These are phyloP conservation scores for Perodicticus potto DNA, from an alignment of 2,797 vertebrate genomes.

Conservation along the genomic window DNA sequence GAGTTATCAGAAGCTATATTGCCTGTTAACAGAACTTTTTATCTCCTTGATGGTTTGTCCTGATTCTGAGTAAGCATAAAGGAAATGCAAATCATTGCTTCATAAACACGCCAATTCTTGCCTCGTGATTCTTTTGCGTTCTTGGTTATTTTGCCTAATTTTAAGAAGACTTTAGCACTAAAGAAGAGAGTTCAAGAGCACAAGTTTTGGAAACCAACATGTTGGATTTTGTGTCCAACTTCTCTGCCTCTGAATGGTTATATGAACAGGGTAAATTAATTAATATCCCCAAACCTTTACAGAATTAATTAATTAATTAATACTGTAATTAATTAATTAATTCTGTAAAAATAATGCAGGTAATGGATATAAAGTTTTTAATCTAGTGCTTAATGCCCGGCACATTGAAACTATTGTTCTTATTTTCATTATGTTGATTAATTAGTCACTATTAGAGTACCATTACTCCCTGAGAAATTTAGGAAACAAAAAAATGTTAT, in stretches of 20 bases:
- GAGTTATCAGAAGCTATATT: not conserved
- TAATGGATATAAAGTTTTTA: not conserved
- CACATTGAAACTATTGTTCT: not conserved
- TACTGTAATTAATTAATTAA: not conserved
- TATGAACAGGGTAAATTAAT: not conserved
- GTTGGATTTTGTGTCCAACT: not conserved
- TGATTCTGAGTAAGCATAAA: not conserved
- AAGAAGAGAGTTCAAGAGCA: not conserved
- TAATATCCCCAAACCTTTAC: not conserved
- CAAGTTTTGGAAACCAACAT: conserved; percentile 12
- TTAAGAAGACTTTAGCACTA: not conserved
- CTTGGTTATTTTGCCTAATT: conserved; percentile 19
- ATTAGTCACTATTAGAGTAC: not conserved
- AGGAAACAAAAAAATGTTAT: not conserved
- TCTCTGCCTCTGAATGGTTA: conserved; percentile 13
- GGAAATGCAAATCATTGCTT: not conserved
- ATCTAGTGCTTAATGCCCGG: not conserved
- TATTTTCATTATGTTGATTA: not conserved
- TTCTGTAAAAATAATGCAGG: not conserved
- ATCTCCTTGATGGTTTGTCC: not conserved
- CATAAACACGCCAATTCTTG: not conserved
- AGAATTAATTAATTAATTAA: too few relatives aligned
- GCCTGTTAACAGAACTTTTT: not conserved
- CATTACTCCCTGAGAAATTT: not conserved
- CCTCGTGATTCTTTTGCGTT: not conserved